Base-by-base conservation (phyloP, 2,113 vertebrate genomes). In the Cepphus grylle region DNA sequence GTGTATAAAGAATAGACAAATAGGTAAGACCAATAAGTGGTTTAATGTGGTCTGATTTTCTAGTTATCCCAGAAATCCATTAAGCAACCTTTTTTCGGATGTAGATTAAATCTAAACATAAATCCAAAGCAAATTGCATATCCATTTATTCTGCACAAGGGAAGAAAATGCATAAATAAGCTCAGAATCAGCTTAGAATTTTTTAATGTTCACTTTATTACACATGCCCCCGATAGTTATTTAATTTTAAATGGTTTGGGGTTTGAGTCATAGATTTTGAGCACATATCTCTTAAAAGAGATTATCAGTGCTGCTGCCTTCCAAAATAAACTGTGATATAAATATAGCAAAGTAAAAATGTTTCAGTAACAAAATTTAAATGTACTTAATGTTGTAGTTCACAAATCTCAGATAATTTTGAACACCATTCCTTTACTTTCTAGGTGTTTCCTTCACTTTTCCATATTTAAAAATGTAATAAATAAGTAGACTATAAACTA, bases 111-210 rank as follows among this genome's bases (percentile, higher is more conserved):
- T 87, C 84, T 71, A 56, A 92, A 86, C 32, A 61, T 61, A 88
- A 90, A 90, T 61, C 69, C 17, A 78, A 84, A 94, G 47, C 45
- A 96, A 94, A 74, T 36, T 95, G 47, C 23, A 21, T 71, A 88
- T 67, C 65, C 58, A 26, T 84, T 93, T 93, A 84, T 79, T 91
- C 67, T 25, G 47, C 63, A 61, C 47, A 79, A 69, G 65, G 77
- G 86, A 84, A 86, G 34, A 78, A 95, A 92, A 93, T 67, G 47
- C 72, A 63, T 67, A 90, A 93, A 85, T 86, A 94, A 89, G 40
- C 49, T 81, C 61, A 65, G 50, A 93, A 90, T 47, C 38, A 47
- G 53, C 18, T 69, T 91, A 65, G 61, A 65, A 12, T 73, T 79
- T 89, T 93, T 77, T 49, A 83, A 53, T 79, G 19, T 91, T 96